These are phyloP conservation scores for Sarotherodon lohbergeri DNA, from an alignment of 2,113 vertebrate genomes.

Conservation along the genomic window DNA sequence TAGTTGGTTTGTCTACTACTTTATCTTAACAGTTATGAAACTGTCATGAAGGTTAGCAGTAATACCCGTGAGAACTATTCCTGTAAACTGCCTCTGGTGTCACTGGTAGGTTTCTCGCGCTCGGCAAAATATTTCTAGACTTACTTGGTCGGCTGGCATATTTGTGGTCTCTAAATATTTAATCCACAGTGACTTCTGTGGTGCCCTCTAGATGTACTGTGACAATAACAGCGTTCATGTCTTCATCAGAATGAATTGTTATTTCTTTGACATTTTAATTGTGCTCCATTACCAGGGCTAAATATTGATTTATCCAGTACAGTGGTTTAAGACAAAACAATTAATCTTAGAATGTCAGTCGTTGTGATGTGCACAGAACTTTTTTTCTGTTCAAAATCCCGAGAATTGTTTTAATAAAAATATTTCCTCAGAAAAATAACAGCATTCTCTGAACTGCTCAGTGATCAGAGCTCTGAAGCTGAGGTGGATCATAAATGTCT, in stretches of 20 bases:
- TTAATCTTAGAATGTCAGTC: neutral
- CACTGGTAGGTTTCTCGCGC: neutral
- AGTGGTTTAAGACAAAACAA: neutral
- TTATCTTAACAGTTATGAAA: neutral
- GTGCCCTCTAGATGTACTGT: neutral
- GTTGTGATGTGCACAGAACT: neutral
- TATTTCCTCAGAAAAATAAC: neutral
- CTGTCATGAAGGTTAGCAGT: neutral
- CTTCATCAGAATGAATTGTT: neutral
- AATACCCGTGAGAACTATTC: neutral
- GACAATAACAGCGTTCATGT: neutral
- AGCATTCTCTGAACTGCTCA: neutral
- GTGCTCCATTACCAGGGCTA: neutral
- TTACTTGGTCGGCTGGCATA: neutral
- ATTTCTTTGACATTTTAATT: neutral
- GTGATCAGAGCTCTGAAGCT: neutral
- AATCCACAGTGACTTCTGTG: neutral
- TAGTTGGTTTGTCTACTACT: neutral
- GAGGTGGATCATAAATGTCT: neutral
- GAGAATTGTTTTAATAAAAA: neutral
- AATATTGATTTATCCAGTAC: neutral
- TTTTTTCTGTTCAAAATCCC: neutral
- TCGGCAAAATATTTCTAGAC: neutral
- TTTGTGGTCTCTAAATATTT: neutral
- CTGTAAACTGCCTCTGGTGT: neutral